Base-by-base conservation (phyloP, 2,797 vertebrate genomes). In the Scyliorhinus canicula region DNA sequence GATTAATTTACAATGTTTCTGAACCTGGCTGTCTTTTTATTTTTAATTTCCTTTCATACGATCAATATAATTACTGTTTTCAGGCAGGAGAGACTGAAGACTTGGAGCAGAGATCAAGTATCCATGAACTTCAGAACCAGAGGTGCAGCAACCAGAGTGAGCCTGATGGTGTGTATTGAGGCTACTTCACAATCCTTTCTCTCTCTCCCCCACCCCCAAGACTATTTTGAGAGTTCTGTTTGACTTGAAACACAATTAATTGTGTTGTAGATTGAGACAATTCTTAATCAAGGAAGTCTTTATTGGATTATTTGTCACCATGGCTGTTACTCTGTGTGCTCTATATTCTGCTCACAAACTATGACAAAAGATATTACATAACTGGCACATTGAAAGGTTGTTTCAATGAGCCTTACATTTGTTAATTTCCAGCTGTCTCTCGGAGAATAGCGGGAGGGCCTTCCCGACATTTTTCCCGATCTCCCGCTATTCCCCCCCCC, bases 51-150 rank as follows among this genome's bases (percentile, higher is more conserved):
- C 55, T 91, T 28, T 91, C 88, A 65, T 65, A 65, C 63, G 60
- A 40, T 24, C 35, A 91, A 60, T 94, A 71, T 52, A 67, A 1
- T 12, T 94, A 47, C 74, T 94, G 14, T 19, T 93, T 96, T 93
- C 96, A 98, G 98, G 97, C 96, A 47, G 95, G 77, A 0, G 96
- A 97, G 90, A 96, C 0, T 95, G 97, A 97, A 7, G 96, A 96
- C 26, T 85, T 79, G 28, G 96, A 96, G 95, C 97, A 98, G 95
- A 96, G 95, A 95, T 96, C 97, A 40, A 95, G 60, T 0, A 90
- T 96, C 95, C 96, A 93, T 96, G 97, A 97, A 84, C 96, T 97
- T 26, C 95, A 69, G 84, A 95, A 96, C 90, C 96, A 95, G 95
- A 97, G 97, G 95, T 96, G 95, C 0, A 96, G 96, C 12, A 40